Conservation (phyloP, 2,888 invertebrate species). For the Chrysomela aeneicollis region DNA sequence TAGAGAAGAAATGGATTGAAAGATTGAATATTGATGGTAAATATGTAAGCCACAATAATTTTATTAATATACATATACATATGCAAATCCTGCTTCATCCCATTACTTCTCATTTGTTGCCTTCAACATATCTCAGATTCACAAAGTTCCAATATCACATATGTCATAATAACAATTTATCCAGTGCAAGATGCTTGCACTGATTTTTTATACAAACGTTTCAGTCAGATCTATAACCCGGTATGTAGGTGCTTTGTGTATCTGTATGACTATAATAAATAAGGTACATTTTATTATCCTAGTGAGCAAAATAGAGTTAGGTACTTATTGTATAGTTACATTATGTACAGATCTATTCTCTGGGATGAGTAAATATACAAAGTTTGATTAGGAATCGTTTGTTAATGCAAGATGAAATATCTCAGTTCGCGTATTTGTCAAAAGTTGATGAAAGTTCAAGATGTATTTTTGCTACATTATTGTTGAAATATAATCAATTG, state of each 20-base stretch:
- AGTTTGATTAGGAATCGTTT: background rate
- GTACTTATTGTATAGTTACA: background rate
- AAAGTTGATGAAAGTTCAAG: too few relatives aligned
- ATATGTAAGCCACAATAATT: too few relatives aligned
- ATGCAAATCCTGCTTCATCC: background rate
- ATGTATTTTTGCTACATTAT: too few relatives aligned
- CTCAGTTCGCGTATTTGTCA: too few relatives aligned
- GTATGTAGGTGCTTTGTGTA: background rate
- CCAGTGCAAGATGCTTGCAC: too few relatives aligned
- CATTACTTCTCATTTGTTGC: background rate
- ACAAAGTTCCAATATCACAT: constrained; percentile 3
- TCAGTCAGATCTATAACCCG: background rate
- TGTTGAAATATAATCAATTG: too few relatives aligned
- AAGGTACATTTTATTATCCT: background rate
- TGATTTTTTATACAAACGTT: too few relatives aligned
- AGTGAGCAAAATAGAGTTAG: background rate
- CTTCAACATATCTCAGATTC: background rate
- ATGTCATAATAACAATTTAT: background rate
- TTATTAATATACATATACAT: too few relatives aligned
- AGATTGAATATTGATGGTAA: too few relatives aligned
- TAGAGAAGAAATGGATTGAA: too few relatives aligned
- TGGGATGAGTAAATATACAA: background rate
- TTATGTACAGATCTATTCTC: constrained; percentile 1
- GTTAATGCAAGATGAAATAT: too few relatives aligned
- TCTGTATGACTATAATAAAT: background rate